These are phyloP conservation scores for Drosophila ficusphila DNA, from an alignment of 1,140 invertebrate genomes.

Conservation along the genomic window DNA sequence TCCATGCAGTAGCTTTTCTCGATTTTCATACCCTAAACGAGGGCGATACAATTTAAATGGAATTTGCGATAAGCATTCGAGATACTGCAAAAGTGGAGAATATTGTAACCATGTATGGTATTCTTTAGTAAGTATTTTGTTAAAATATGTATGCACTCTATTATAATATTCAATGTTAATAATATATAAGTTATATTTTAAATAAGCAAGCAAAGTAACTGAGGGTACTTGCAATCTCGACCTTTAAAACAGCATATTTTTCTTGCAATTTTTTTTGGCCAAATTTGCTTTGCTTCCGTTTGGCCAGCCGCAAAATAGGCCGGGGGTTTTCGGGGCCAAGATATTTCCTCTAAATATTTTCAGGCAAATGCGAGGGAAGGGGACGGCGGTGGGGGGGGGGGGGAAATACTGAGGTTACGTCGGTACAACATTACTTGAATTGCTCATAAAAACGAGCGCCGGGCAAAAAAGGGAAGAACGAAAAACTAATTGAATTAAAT, in stretches of 20 bases:
- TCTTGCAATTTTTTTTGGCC: background rate
- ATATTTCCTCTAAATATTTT: slow-evolving; percentile 37
- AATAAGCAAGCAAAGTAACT: too few relatives aligned
- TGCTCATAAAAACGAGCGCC: slow-evolving; percentile 28
- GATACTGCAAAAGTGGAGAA: too few relatives aligned
- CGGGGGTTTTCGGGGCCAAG: background rate
- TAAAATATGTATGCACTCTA: too few relatives aligned
- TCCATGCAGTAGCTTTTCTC: slow-evolving; percentile 25
- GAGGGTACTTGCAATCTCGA: background rate
- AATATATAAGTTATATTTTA: background rate
- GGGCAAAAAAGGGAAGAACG: slow-evolving; percentile 19
- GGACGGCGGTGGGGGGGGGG: too few relatives aligned
- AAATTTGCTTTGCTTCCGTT: background rate
- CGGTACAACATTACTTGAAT: slow-evolving; percentile 31
- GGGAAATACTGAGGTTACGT: background rate
- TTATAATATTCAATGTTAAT: too few relatives aligned
- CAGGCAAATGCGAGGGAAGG: background rate
- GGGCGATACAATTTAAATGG: background rate
- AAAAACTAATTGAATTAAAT: slow-evolving; percentile 76
- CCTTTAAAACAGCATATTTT: background rate
- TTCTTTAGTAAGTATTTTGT: too few relatives aligned
- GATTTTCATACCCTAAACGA: background rate
- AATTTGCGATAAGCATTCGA: too few relatives aligned
- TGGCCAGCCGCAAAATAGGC: slow-evolving; percentile 21
- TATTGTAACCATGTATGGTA: too few relatives aligned